Conservation (phyloP, 1,140 invertebrate genomes). For the Anastatus disparis region DNA sequence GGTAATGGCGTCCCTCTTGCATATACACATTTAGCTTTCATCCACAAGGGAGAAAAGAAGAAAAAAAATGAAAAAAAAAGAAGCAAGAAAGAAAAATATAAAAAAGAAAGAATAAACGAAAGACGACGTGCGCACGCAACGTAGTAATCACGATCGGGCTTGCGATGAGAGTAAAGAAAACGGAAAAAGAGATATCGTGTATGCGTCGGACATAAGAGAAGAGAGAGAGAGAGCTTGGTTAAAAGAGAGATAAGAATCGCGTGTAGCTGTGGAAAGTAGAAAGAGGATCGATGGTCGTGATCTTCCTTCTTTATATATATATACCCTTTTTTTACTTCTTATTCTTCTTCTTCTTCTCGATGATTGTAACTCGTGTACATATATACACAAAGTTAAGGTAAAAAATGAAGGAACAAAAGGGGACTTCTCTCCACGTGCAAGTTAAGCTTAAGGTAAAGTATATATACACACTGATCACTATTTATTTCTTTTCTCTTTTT, state of each 20-base stretch:
- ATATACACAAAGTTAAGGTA: background rate
- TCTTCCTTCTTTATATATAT: background rate
- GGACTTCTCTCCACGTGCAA: constrained; percentile 32
- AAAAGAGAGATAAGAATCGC: constrained; percentile 39
- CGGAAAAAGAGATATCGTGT: constrained; percentile 42
- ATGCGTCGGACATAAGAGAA: constrained; percentile 9
- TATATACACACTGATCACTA: constrained; percentile 12
- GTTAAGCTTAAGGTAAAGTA: constrained; percentile 3
- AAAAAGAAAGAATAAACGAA: too few relatives aligned
- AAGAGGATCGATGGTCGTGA: constrained; percentile 39
- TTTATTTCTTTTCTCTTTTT: constrained; percentile 50
- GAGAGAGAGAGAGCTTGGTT: constrained; percentile 41
- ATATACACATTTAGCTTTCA: background rate
- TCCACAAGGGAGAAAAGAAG: background rate
- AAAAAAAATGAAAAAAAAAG: background rate
- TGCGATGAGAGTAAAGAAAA: background rate
- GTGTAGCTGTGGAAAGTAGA: constrained; percentile 38
- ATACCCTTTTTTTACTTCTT: background rate
- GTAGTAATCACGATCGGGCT: constrained; percentile 42
- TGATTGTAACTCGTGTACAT: too few relatives aligned
- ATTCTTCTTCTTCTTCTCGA: constrained; percentile 2
- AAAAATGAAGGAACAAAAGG: constrained; percentile 29
- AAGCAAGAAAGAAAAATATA: too few relatives aligned
- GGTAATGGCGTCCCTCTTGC: constrained; percentile 17
- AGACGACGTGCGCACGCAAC: constrained; percentile 40